Conservation (phyloP, 2,113 vertebrate genomes). For the Murina feae region DNA sequence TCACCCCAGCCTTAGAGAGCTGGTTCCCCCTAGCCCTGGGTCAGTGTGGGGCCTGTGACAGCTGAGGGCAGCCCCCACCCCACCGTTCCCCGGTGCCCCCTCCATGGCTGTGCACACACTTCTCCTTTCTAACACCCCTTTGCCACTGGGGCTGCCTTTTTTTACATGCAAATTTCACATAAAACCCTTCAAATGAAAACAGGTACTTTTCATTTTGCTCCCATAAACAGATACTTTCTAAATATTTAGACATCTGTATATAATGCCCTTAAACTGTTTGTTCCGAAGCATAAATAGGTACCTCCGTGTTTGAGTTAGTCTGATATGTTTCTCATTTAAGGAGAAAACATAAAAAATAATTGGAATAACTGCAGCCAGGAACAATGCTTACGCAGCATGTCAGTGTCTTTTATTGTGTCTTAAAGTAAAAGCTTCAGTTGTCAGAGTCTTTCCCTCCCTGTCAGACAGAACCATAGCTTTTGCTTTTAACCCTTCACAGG, state of each 20-base stretch:
- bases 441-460: neutral
- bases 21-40: slow-evolving; percentile 69
- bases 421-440: slow-evolving; percentile 67
- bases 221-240: slow-evolving; percentile 85
- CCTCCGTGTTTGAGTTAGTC: slow-evolving; percentile 85
- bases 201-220: slow-evolving; percentile 86
- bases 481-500: slow-evolving; percentile 42
- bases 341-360: slow-evolving; percentile 80
- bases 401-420: slow-evolving; percentile 77
- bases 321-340: slow-evolving; percentile 79
- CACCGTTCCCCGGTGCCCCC: slow-evolving; percentile 12
- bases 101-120: slow-evolving; percentile 57
- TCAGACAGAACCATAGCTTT: neutral
- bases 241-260: slow-evolving; percentile 90
- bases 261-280: slow-evolving; percentile 87
- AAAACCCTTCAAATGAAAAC: slow-evolving; percentile 83
- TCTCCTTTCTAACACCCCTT: slow-evolving; percentile 73
- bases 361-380: slow-evolving; percentile 72
- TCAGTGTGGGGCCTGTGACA: slow-evolving; percentile 63
- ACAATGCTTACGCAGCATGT: slow-evolving; percentile 79
- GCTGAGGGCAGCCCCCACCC: slow-evolving; percentile 74
- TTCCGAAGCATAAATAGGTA: slow-evolving; percentile 87
- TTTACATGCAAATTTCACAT: slow-evolving; percentile 78
- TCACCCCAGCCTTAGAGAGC: slow-evolving; percentile 68
- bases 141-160: slow-evolving; percentile 56